Conservation (phyloP, 2,888 invertebrate species). For the Xestia ashworthii region DNA sequence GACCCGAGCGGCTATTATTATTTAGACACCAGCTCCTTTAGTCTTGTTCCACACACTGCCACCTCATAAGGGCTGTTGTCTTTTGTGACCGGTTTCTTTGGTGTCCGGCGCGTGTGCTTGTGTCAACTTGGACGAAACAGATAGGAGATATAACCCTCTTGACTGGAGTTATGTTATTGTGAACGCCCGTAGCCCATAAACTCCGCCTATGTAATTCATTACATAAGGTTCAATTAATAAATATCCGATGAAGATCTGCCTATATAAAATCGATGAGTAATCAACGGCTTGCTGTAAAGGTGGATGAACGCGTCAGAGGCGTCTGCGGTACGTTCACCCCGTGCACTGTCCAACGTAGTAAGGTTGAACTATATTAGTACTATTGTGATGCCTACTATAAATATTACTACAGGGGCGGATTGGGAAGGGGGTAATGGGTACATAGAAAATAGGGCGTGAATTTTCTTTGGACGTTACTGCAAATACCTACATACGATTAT, state of each 20-base stretch:
- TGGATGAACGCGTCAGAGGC: slow-evolving; percentile 68
- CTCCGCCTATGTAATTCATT: neutral
- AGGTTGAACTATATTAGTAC: slow-evolving; percentile 74
- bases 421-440: neutral
- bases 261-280: slow-evolving; percentile 74
- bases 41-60: neutral
- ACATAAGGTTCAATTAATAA: slow-evolving; percentile 21
- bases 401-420: slow-evolving; percentile 54
- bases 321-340: slow-evolving; percentile 74
- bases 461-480: no score
- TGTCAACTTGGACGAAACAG: neutral
- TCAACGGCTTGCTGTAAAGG: slow-evolving; percentile 65
- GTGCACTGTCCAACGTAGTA: slow-evolving; percentile 61
- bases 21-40: neutral
- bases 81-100: neutral
- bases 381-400: slow-evolving; percentile 66
- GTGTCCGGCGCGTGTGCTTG: neutral
- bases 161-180: slow-evolving; percentile 1
- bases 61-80: neutral
- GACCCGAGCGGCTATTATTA: no score
- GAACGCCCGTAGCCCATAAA: neutral
- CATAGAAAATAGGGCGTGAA: neutral
- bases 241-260: slow-evolving; percentile 58
- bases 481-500: neutral
- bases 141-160: neutral